Conservation (phyloP, 2,113 vertebrate species). For the Theristicus caerulescens region DNA sequence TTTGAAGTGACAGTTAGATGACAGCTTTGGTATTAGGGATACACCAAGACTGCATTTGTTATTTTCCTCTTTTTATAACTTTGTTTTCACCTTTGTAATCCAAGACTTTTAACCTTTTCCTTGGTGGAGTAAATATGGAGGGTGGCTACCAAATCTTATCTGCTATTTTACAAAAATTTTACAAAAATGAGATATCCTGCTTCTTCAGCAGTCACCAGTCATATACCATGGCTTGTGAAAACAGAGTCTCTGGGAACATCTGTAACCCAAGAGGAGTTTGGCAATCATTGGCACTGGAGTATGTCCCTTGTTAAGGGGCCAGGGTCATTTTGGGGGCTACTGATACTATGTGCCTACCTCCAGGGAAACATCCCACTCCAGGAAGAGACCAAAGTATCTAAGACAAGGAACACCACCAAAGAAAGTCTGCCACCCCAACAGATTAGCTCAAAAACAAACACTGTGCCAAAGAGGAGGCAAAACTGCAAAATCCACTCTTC, state of each 20-base stretch:
- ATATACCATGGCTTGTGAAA: not conserved
- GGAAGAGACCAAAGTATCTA: not conserved
- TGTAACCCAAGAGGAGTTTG: not conserved
- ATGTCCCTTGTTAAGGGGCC: not conserved
- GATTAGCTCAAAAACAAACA: not conserved
- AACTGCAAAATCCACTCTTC: not conserved
- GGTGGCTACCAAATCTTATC: not conserved
- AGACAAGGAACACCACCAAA: not conserved
- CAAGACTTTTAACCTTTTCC: not conserved
- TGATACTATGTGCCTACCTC: rapidly evolving
- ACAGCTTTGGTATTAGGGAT: not conserved
- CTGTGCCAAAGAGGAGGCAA: not conserved
- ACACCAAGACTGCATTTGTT: not conserved
- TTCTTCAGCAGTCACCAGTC: not conserved
- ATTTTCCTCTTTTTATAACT: not conserved
- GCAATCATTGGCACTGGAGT: not conserved
- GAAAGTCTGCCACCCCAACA: not conserved
- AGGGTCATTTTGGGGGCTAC: not conserved
- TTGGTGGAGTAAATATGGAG: not conserved
- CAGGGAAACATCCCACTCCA: not conserved
- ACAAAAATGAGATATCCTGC: not conserved
- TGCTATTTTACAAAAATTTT: not conserved
- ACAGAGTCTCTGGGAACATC: not conserved
- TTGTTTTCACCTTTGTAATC: not conserved
- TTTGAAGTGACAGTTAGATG: not conserved